Conservation (phyloP, 2,797 vertebrate species). For the Dermochelys coriacea region DNA sequence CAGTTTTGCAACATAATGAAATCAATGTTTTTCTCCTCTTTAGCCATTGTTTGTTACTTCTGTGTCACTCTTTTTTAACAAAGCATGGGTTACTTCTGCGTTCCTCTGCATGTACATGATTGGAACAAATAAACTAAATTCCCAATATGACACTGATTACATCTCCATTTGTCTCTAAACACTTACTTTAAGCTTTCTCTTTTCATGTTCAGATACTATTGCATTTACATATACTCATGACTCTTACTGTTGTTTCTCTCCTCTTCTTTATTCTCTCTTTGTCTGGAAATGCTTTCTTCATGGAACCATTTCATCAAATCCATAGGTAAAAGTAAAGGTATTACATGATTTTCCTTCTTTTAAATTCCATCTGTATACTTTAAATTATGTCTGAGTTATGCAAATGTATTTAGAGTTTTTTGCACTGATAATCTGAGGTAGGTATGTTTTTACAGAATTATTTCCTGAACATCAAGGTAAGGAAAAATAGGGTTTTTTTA, state of each 20-base stretch:
- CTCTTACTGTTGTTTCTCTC: slow-evolving; percentile 93
- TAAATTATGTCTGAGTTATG: slow-evolving; percentile 67
- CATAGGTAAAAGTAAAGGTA: slow-evolving; percentile 99
- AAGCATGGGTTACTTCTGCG: slow-evolving; percentile 78
- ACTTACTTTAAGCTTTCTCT: slow-evolving; percentile 71
- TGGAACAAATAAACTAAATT: slow-evolving; percentile 64
- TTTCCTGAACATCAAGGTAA: slow-evolving; percentile 77
- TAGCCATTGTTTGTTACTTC: slow-evolving; percentile 59
- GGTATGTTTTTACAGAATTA: slow-evolving; percentile 71
- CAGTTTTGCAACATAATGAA: slow-evolving; percentile 61
- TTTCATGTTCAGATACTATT: slow-evolving; percentile 79
- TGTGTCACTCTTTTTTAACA: slow-evolving; percentile 60
- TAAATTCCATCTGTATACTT: slow-evolving; percentile 75
- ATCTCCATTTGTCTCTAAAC: slow-evolving; percentile 72
- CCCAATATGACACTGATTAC: slow-evolving; percentile 53
- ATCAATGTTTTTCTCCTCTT: slow-evolving; percentile 43
- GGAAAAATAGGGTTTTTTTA: slow-evolving; percentile 30
- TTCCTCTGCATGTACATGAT: slow-evolving; percentile 80
- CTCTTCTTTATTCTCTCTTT: slow-evolving; percentile 88
- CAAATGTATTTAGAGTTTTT: slow-evolving; percentile 72
- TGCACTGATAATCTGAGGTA: slow-evolving; percentile 72
- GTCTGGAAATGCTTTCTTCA: slow-evolving; percentile 97
- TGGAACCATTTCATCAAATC: slow-evolving; percentile 98
- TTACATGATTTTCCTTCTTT: slow-evolving; percentile 83
- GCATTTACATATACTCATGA: slow-evolving; percentile 86